These are phyloP conservation scores for Cordilura impudica DNA, from an alignment of 2,888 invertebrate genomes.

Conservation along the genomic window DNA sequence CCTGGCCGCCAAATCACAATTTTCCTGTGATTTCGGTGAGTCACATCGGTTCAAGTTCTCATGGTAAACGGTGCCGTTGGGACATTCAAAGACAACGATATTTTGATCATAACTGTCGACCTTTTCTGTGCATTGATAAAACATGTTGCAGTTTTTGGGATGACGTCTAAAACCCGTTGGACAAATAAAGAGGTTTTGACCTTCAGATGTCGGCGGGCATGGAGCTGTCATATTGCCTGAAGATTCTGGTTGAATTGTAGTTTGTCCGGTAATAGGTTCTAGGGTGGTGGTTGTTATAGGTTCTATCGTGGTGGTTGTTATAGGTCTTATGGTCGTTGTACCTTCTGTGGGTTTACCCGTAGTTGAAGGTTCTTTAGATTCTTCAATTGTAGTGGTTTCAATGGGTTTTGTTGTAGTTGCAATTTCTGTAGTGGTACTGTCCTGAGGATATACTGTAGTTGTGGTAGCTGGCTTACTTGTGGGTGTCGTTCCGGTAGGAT, in stretches of 20 bases:
- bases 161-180: constrained; percentile 90
- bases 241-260: constrained; percentile 55
- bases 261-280: constrained; percentile 51
- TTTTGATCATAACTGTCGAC: constrained; percentile 84
- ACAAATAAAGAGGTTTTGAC: constrained; percentile 86
- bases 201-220: constrained; percentile 78
- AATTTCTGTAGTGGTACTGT: constrained; percentile 40
- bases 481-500: constrained; percentile 30
- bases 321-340: constrained; percentile 20
- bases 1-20: constrained; percentile 62
- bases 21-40: constrained; percentile 80
- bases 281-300: constrained; percentile 43
- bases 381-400: constrained; percentile 58
- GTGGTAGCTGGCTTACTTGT: constrained; percentile 15
- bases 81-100: constrained; percentile 86
- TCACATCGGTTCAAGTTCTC: constrained; percentile 86
- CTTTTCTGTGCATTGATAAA: constrained; percentile 88
- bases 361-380: constrained; percentile 7
- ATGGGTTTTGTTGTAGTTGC: constrained; percentile 41
- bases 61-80: constrained; percentile 87
- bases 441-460: constrained; percentile 57
- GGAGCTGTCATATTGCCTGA: constrained; percentile 63
- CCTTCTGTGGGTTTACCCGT: constrained; percentile 52
- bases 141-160: constrained; percentile 89
- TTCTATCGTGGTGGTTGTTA: constrained; percentile 10